These are phyloP conservation scores for Melinopterus prodromus DNA, from an alignment of 2,888 invertebrate genomes.

Conservation along the genomic window DNA sequence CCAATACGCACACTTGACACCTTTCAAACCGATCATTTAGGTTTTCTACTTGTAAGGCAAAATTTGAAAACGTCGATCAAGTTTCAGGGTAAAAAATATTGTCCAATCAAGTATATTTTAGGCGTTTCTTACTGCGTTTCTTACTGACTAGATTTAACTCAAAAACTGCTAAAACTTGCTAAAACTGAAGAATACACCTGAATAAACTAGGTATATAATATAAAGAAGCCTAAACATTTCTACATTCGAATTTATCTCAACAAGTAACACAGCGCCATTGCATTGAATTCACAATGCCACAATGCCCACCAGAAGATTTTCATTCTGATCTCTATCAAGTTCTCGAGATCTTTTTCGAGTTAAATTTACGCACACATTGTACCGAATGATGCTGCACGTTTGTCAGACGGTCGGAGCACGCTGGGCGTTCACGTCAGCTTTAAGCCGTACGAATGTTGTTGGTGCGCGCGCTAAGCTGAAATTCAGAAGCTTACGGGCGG, in stretches of 20 bases:
- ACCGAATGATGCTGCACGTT: background rate
- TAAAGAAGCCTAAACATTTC: too few relatives aligned
- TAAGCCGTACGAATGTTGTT: background rate
- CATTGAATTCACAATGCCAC: background rate
- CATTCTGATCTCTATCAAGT: background rate
- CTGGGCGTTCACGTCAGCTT: background rate
- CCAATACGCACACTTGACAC: too few relatives aligned
- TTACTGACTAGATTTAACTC: too few relatives aligned
- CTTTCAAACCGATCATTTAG: too few relatives aligned
- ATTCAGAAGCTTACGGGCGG: background rate
- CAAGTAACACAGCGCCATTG: slow-evolving; percentile 13
- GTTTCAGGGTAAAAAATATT: too few relatives aligned
- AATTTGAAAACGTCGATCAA: too few relatives aligned
- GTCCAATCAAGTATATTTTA: too few relatives aligned
- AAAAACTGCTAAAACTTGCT: too few relatives aligned
- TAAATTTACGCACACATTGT: slow-evolving; percentile 10
- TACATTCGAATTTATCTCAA: background rate
- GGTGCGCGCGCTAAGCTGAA: background rate
- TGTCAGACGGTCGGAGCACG: background rate
- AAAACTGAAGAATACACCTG: too few relatives aligned
- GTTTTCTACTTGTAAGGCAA: too few relatives aligned
- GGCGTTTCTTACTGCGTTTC: too few relatives aligned
- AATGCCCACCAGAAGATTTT: background rate
- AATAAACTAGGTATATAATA: too few relatives aligned
- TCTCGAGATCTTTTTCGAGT: background rate